A percentile compares a stretch with the other conserved stretches of the same genome.
phyloP scores from a whole-genome alignment of 2,113 vertebrate species.

The Burhinus oedicnemus region DNA sequence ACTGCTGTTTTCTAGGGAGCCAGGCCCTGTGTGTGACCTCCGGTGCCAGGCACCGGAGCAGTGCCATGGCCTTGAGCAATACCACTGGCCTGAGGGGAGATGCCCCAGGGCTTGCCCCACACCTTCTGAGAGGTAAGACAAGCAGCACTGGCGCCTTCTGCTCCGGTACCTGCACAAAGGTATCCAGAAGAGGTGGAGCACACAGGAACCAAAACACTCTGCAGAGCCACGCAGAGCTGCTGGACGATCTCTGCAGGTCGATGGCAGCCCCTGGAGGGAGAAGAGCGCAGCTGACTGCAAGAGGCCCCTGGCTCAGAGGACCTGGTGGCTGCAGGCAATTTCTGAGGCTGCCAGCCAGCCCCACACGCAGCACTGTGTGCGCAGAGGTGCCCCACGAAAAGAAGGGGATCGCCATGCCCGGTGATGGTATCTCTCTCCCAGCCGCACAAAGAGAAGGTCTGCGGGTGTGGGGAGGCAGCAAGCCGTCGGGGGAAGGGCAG shows the following conservation, averaged over 20 bases:
- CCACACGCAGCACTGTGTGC: background rate
- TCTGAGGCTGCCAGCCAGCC: background rate
- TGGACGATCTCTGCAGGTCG: background rate
- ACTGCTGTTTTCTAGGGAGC: no score
- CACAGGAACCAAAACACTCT: background rate
- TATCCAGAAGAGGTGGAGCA: background rate
- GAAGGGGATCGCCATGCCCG: background rate
- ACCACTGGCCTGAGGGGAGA: background rate
- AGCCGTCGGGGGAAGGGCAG: background rate
- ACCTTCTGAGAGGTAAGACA: background rate
- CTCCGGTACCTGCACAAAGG: background rate
- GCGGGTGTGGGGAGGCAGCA: background rate
- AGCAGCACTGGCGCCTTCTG: background rate
- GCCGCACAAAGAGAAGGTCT: background rate
- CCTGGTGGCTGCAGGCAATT: background rate
- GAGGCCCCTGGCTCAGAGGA: background rate
- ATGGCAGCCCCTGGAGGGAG: background rate
- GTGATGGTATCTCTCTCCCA: background rate
- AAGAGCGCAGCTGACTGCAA: background rate
- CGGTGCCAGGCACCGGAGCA: background rate
- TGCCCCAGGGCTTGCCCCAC: background rate
- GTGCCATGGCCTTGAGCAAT: background rate
- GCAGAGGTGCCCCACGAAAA: background rate
- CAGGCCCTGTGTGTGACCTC: background rate
- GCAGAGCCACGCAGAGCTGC: background rate